Evolutionary conservation across 2,888 invertebrate genomes (phyloP), one percentile per base, ranked within the genome.

Genomic region (Caenorhabditis macrosperma): DNA sequence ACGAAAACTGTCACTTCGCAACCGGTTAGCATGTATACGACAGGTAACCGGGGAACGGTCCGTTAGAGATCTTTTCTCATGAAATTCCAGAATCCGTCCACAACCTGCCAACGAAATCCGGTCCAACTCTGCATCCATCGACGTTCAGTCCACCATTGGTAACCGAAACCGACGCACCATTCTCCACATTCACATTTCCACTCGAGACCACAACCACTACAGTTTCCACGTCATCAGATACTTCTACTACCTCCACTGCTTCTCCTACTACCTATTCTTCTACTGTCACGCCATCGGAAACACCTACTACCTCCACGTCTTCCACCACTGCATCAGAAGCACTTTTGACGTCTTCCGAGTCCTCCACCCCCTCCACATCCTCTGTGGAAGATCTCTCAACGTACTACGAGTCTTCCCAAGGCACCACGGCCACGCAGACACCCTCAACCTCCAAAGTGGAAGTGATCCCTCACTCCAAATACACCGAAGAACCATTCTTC

Each of bases 401-500:
- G 12, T 33, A 9, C 48, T 61, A 63, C 61, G 61, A 57, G 26
- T 12, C 48, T 28, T 33, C 33, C 30, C 33, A 57, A 24, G 35
- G 46, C 59, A 22, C 61, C 24, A 72, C 61, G 15, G 63, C 33
- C 26, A 20, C 64, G 35, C 50, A 66, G 44, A 33, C 5, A 33
- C 5, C 33, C 44, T 7, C 46, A 33, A 33, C 33, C 44, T 7
- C 46, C 20, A 71, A 71, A 26, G 64, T 78, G 30, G 71, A 78
- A 33, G 78, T 72, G 22, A 20, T 63, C 44, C 67, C 69, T 26
- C 61, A 78, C 66, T 61, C 66, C 17, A 69, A 68, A 44, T 68
- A 61, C 57, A 82, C 77, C 12, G 79, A 78, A 26, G 81, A 82
- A 26, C 85, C 86, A 15, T 78, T 67, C 55, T 72, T 72, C 50